Evolutionary conservation across 2,113 vertebrate genomes (phyloP).

Genomic region (Cebidichthys violaceus): DNA sequence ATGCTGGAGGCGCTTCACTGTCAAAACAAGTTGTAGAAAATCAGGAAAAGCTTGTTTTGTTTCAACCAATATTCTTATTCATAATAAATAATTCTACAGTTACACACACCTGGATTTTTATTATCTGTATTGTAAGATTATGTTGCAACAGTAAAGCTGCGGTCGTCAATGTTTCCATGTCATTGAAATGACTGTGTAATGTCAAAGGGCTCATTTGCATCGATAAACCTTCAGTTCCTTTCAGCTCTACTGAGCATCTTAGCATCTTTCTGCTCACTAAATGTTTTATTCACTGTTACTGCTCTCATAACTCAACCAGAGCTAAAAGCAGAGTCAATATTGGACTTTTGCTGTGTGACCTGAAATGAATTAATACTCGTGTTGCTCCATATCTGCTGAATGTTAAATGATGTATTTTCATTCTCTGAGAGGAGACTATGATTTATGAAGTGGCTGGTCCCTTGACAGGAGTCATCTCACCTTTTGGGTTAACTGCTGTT

Average conservation of each 20-base stretch:
- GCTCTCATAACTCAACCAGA: not conserved
- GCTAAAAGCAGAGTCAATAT: not conserved
- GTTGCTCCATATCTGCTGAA: not conserved
- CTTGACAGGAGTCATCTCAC: not conserved
- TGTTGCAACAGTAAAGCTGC: constrained; percentile 2
- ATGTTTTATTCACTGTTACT: not conserved
- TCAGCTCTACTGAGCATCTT: not conserved
- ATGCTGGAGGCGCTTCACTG: not conserved
- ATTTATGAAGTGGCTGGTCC: not conserved
- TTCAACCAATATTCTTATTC: not conserved
- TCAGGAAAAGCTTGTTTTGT: not conserved
- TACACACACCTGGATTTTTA: not conserved
- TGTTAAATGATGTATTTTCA: not conserved
- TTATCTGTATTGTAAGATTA: too few relatives aligned
- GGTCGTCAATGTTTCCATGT: not conserved
- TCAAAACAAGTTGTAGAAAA: not conserved
- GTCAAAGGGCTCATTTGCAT: not conserved
- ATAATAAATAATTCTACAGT: not conserved
- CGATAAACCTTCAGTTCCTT: not conserved
- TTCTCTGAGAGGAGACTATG: not conserved
- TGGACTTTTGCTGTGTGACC: not conserved
- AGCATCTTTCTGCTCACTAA: not conserved
- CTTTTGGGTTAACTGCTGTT: not conserved
- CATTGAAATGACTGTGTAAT: not conserved
- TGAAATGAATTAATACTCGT: not conserved